These are phyloP conservation scores for Eremophila alpestris DNA, from an alignment of 2,797 vertebrate genomes.

Conservation along the genomic window DNA sequence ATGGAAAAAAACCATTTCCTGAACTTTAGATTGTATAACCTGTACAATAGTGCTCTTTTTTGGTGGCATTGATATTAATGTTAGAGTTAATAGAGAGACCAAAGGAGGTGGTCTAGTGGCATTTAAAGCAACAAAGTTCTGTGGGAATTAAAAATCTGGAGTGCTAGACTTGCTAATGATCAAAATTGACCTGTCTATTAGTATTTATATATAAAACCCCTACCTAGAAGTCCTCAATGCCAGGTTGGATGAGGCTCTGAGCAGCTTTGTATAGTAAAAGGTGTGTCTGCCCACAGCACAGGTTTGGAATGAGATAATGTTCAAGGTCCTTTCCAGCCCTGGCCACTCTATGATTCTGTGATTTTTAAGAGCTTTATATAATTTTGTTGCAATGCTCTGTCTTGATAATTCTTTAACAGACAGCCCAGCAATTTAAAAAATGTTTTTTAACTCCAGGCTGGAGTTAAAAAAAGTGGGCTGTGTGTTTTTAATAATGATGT, in stretches of 20 bases:
- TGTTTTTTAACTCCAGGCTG: not conserved
- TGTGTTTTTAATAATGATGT: not conserved
- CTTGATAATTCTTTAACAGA: not conserved
- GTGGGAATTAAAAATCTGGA: not conserved
- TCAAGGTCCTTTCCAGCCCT: not conserved
- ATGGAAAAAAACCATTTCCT: not conserved
- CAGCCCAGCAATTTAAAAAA: rapidly evolving
- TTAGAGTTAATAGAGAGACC: not conserved
- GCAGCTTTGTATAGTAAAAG: not conserved
- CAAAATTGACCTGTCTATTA: rapidly evolving
- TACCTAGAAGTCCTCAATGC: not conserved
- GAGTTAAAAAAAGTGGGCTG: not conserved
- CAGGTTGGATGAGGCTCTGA: not conserved
- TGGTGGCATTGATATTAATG: rapidly evolving
- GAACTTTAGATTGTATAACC: not conserved
- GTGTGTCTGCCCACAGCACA: not conserved
- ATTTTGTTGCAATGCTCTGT: not conserved
- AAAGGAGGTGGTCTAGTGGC: not conserved
- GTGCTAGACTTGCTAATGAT: not conserved
- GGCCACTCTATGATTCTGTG: not conserved
- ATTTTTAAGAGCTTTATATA: not conserved
- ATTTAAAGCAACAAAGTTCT: not conserved
- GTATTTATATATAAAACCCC: not conserved
- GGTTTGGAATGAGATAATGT: not conserved
- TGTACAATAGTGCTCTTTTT: not conserved